A percentile compares a stretch with the other conserved stretches of the same genome.
Evolutionary conservation across 2,888 invertebrate species (phyloP).

Genomic region (Leptopterna dolabrata): DNA sequence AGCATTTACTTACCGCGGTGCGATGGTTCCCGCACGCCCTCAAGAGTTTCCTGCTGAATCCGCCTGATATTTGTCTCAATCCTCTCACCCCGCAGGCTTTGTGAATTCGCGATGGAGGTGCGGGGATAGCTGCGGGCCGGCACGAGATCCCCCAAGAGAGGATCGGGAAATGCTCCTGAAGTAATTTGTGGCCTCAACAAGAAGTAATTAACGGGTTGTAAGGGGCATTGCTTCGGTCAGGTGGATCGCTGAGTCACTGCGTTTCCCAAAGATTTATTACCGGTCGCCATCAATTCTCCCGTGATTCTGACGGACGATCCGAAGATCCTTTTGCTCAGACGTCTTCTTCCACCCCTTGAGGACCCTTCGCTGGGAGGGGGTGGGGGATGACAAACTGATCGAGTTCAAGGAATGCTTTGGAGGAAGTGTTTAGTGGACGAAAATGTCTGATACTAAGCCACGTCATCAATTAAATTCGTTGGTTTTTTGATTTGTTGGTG

Average conservation of each 20-base stretch:
- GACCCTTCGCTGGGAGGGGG: background rate
- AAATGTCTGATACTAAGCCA: too few relatives aligned
- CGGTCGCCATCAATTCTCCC: conserved; percentile 47
- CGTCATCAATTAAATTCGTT: too few relatives aligned
- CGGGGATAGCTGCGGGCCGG: background rate
- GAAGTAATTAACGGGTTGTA: conserved; percentile 54
- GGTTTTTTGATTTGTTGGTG: too few relatives aligned
- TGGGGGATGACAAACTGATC: too few relatives aligned
- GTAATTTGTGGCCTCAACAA: conserved; percentile 53
- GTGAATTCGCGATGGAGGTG: background rate
- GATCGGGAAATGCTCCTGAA: background rate
- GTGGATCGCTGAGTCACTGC: conserved; percentile 46
- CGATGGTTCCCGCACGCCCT: too few relatives aligned
- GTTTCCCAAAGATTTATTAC: conserved; percentile 49
- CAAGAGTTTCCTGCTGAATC: background rate
- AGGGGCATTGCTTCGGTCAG: conserved; percentile 47
- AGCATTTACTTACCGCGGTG: too few relatives aligned
- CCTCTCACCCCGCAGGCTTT: background rate
- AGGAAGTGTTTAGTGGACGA: too few relatives aligned
- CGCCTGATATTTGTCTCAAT: background rate
- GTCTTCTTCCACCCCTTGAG: background rate
- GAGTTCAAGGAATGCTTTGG: too few relatives aligned
- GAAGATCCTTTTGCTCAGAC: background rate
- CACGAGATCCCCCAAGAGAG: background rate
- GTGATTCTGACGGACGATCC: background rate